These are phyloP conservation scores for Guaruba guarouba DNA, from an alignment of 2,113 vertebrate species.

Conservation along the genomic window DNA sequence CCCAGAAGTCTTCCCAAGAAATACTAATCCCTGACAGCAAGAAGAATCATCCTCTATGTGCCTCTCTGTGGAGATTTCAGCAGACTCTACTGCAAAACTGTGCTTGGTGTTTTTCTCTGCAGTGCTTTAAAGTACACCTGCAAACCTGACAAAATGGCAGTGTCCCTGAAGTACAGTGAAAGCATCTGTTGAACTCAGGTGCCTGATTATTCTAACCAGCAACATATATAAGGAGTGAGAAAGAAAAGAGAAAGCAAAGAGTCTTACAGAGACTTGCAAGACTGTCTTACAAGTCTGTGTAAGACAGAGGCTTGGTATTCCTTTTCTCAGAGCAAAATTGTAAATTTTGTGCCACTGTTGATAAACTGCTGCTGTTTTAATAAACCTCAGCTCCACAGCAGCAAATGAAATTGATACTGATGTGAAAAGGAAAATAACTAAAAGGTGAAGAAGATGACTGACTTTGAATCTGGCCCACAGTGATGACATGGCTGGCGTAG, in stretches of 20 bases:
- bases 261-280: neutral
- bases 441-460: neutral
- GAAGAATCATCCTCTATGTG: neutral
- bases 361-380: neutral
- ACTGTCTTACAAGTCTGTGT: neutral
- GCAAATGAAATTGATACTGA: neutral
- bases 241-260: neutral
- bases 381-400: neutral
- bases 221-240: neutral
- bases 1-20: neutral
- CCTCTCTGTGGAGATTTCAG: neutral
- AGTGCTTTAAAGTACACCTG: neutral
- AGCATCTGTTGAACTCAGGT: neutral
- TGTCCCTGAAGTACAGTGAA: neutral
- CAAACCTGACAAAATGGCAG: neutral
- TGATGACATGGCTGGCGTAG: fast-evolving
- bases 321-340: neutral
- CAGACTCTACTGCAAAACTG: neutral
- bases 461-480: neutral
- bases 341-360: neutral
- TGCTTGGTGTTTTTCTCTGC: neutral
- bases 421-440: neutral
- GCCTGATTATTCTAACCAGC: neutral
- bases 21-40: neutral
- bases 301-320: neutral